phyloP scores from a whole-genome alignment of 2,113 vertebrate genomes.

The Haliaeetus leucogaster region DNA sequence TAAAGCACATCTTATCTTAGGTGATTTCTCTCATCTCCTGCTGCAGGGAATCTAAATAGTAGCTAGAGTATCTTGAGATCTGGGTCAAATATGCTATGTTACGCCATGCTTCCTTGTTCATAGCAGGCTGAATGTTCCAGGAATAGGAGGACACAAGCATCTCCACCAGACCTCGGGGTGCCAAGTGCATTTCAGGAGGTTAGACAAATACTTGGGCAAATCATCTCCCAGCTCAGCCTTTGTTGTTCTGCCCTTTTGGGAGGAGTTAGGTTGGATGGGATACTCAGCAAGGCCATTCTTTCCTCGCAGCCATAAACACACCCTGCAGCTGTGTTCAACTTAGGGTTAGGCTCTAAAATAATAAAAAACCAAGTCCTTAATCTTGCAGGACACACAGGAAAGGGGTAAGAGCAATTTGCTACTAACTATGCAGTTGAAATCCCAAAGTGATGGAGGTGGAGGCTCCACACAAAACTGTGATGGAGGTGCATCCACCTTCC shows the following conservation, averaged over 20 bases:
- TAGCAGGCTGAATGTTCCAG: not conserved
- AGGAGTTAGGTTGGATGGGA: not conserved
- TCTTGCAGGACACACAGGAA: not conserved
- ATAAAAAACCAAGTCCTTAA: not conserved
- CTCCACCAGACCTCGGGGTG: not conserved
- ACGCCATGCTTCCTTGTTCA: not conserved
- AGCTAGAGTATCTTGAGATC: not conserved
- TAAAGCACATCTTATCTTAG: not conserved
- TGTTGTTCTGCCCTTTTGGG: not conserved
- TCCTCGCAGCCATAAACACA: not conserved
- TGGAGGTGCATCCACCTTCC: not conserved
- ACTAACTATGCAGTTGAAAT: slow-evolving; percentile 33
- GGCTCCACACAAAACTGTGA: not conserved
- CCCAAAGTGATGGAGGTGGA: not conserved
- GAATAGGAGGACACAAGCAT: not conserved
- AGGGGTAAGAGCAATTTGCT: not conserved
- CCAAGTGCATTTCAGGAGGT: not conserved
- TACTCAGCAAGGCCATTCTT: not conserved
- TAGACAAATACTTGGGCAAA: not conserved
- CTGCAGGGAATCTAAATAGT: not conserved
- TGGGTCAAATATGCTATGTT: not conserved
- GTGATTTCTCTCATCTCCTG: not conserved
- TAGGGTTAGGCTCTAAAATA: not conserved
- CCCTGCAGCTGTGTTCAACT: not conserved
- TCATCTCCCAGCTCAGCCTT: not conserved